These are phyloP conservation scores for Clarias macrocephalus DNA, from an alignment of 2,113 vertebrate genomes.

Conservation along the genomic window DNA sequence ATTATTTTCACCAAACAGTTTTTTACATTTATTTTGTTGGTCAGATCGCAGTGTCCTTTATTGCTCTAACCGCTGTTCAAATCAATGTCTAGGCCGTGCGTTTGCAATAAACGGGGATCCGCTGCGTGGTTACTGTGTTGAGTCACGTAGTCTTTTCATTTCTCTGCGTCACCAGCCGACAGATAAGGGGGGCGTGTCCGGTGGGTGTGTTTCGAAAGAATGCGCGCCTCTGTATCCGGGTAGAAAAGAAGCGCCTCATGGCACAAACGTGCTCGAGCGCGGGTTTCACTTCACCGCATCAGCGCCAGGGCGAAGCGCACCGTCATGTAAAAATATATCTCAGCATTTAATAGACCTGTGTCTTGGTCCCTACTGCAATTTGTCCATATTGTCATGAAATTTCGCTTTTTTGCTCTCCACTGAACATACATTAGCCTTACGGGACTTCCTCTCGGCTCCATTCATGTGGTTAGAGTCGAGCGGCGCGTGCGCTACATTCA, in stretches of 20 bases:
- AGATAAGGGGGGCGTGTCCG: neutral
- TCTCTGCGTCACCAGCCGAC: constrained; percentile 7
- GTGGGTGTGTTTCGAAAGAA: neutral
- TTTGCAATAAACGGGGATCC: neutral
- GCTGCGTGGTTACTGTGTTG: constrained; percentile 32
- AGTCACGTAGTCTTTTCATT: constrained; percentile 52
- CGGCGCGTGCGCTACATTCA: neutral
- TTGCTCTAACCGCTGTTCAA: neutral
- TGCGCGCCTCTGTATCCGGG: constrained; percentile 45
- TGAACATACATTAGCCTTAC: constrained; percentile 53
- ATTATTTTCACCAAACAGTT: neutral
- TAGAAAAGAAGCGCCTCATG: constrained; percentile 30
- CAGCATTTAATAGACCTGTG: neutral
- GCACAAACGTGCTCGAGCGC: neutral
- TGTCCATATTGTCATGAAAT: neutral
- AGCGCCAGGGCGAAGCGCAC: neutral
- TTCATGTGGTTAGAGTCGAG: constrained; percentile 67
- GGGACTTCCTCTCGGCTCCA: constrained; percentile 64
- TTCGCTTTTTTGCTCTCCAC: neutral
- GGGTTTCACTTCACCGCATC: neutral
- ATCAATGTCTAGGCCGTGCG: neutral
- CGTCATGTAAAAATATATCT: neutral
- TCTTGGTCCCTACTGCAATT: neutral
- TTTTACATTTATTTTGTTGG: neutral
- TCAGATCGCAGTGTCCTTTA: neutral